Evolutionary conservation across 2,888 invertebrate species (phyloP), one percentile per base, ranked within the genome.

Genomic region (Hedya salicella): DNA sequence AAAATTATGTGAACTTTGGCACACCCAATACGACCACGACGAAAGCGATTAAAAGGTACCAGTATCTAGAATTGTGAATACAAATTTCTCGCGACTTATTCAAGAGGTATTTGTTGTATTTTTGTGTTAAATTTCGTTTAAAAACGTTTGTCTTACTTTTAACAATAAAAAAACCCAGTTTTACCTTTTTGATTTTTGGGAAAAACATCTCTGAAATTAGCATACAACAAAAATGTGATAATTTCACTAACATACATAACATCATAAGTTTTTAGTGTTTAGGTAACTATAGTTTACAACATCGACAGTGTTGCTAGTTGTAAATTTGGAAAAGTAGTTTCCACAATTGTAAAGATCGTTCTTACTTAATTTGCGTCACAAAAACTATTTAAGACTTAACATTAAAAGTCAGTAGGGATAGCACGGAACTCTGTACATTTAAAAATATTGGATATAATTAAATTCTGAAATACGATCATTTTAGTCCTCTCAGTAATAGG

Each of bases 301-400:
- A 56, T 44, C 16, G 56, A 56, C 16, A 32, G 30, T 57, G 44
- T 57, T 57, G 42, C 52, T 39, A 53, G 30, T 57, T 21, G 39
- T 46, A 44, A 60, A 60, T 53, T 30, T 53, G 25, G 46, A 30
- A 42, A 59, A 57, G 19, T 40, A 32, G 46, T 32, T 46, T 25
- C 50, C 44, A 39, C 21, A 36, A 42, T 54, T 44, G 56, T 44
- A 62, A 53, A 8, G 44, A 2, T 62, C 49, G 17, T 30, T 14
- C 14, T 56, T 11, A 9, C 16, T 57, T 36, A 8, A 9, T 11
- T 36, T 16, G 42, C 49, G 40, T 57, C 56, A 50, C 13, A 42
- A 25, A 14, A 32, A 3, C 13, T 56, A 44, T 42, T 57, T 57
- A 57, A 57, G 50, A 64, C 52, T 52, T 64, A 59, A 14, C 44